A percentile compares a stretch with the other conserved stretches of the same genome.
Evolutionary conservation across 2,888 invertebrate species (phyloP).

Genomic region (Heliconius erato): DNA sequence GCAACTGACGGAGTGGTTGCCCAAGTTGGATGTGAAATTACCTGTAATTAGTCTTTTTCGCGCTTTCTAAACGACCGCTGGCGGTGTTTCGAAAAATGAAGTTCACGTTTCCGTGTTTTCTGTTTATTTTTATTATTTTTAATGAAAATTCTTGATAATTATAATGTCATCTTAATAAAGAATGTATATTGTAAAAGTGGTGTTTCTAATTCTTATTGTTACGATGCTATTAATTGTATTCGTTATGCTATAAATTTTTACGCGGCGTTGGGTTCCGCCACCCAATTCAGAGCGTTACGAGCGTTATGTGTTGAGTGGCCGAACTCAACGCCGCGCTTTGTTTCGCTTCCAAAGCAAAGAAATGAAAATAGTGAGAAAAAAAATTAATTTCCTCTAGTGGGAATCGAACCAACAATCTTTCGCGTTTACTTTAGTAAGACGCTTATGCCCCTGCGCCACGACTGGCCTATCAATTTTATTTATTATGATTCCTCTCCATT

Average conservation of each 20-base stretch:
- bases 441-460: too few relatives aligned
- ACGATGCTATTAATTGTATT: too few relatives aligned
- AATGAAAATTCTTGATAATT: neutral
- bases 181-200: neutral
- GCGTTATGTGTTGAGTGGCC: too few relatives aligned
- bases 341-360: too few relatives aligned
- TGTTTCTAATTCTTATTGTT: neutral
- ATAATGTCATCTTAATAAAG: neutral
- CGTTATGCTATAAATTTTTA: neutral
- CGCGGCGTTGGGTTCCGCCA: neutral
- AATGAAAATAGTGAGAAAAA: too few relatives aligned
- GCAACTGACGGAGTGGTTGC: slow-evolving; percentile 41
- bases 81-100: slow-evolving; percentile 55
- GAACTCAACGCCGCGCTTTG: too few relatives aligned
- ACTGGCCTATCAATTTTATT: too few relatives aligned
- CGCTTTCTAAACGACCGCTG: slow-evolving; percentile 65
- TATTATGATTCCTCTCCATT: too few relatives aligned
- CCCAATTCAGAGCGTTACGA: too few relatives aligned
- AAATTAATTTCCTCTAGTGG: too few relatives aligned
- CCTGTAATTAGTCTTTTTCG: slow-evolving; percentile 65
- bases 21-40: slow-evolving; percentile 63
- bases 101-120: neutral
- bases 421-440: too few relatives aligned
- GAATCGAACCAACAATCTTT: too few relatives aligned
- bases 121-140: slow-evolving; percentile 8